Evolutionary conservation across 2,888 invertebrate species (phyloP).

Genomic region (Ochropleura leucogaster): DNA sequence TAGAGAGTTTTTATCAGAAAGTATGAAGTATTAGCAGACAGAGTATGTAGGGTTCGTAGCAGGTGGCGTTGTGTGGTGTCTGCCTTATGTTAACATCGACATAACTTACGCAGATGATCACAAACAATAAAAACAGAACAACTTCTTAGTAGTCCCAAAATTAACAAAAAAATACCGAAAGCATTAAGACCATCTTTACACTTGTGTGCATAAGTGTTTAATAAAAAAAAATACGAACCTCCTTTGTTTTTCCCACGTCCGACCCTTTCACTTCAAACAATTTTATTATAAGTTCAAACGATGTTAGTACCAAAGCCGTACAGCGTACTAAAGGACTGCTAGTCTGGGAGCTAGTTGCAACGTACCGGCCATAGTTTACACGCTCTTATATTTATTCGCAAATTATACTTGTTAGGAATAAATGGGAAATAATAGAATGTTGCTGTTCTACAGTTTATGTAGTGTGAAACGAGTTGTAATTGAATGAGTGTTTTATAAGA

Average conservation of each 20-base stretch:
- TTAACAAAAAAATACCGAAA: not conserved
- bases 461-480: constrained; percentile 54
- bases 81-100: not conserved
- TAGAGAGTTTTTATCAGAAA: not conserved
- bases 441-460: constrained; percentile 50
- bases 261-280: constrained; percentile 42
- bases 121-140: not conserved
- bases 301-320: constrained; percentile 22
- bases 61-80: too few relatives aligned
- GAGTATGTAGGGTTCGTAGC: too few relatives aligned
- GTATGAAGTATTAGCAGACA: not conserved
- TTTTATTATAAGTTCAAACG: constrained; percentile 55
- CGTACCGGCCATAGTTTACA: constrained; percentile 21
- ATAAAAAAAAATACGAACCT: not conserved
- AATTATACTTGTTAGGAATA: constrained; percentile 58
- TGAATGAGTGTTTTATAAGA: constrained; percentile 48
- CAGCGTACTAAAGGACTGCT: constrained; percentile 15
- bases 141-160: not conserved
- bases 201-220: not conserved
- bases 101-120: not conserved
- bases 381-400: constrained; percentile 50
- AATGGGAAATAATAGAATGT: constrained; percentile 54
- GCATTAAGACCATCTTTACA: not conserved
- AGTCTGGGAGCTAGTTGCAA: constrained; percentile 1
- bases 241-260: constrained; percentile 24